Conservation (phyloP, 2,113 vertebrate genomes). For the Leucosticte australis region DNA sequence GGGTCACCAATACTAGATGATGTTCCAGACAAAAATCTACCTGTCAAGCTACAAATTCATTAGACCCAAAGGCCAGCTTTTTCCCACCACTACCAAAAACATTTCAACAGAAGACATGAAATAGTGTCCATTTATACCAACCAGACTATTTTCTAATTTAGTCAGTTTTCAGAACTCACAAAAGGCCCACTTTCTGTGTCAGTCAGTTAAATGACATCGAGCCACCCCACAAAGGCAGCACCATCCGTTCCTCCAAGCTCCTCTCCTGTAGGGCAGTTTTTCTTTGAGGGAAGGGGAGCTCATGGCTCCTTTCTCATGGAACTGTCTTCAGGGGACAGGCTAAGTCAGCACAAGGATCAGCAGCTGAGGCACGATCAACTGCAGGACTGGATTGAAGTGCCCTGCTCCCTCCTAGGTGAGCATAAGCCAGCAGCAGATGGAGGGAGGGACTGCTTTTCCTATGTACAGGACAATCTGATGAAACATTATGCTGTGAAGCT, state of each 20-base stretch:
- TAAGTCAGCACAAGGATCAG: neutral
- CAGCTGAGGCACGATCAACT: neutral
- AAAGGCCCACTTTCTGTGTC: neutral
- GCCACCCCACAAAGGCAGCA: neutral
- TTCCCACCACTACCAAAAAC: neutral
- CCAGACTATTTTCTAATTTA: neutral
- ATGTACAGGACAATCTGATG: conserved; percentile 8
- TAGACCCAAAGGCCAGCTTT: neutral
- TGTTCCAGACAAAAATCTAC: neutral
- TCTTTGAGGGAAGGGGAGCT: neutral
- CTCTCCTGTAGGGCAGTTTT: neutral
- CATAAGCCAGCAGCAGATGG: conserved; percentile 5
- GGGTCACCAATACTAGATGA: neutral
- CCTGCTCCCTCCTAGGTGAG: neutral
- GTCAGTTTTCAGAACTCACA: neutral
- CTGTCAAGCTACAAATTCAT: neutral
- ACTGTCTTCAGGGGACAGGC: neutral
- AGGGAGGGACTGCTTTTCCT: conserved; percentile 33
- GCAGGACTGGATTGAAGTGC: neutral
- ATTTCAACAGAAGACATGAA: neutral
- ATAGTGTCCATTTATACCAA: neutral
- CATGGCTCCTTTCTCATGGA: neutral
- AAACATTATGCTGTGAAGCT: neutral
- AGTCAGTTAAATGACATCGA: neutral
- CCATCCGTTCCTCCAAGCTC: neutral